phyloP scores from a whole-genome alignment of 2,888 invertebrate species.

The Acanthosoma haemorrhoidale region DNA sequence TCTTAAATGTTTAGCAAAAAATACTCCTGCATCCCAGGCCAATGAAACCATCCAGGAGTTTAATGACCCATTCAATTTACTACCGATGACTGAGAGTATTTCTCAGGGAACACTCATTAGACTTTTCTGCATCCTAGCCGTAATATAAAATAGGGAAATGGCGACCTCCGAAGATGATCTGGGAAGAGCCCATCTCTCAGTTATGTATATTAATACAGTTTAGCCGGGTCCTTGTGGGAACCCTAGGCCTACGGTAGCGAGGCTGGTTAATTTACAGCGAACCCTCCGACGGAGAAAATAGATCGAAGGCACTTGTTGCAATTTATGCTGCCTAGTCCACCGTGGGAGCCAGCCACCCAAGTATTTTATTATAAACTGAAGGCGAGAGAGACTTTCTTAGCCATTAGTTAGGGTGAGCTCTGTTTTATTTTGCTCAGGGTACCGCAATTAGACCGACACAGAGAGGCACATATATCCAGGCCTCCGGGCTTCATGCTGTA shows the following conservation, averaged over 20 bases:
- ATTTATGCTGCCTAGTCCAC: background rate
- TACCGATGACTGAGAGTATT: too few relatives aligned
- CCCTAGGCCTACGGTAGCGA: background rate
- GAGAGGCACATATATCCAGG: background rate
- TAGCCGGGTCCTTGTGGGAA: background rate
- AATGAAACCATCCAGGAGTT: too few relatives aligned
- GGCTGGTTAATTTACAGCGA: background rate
- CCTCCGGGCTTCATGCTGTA: background rate
- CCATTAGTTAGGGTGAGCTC: conserved; percentile 11
- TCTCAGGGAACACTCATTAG: too few relatives aligned
- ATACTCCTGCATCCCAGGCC: too few relatives aligned
- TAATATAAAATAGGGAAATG: too few relatives aligned
- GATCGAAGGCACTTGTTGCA: conserved; percentile 3
- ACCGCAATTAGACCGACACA: conserved; percentile 1
- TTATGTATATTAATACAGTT: conserved; percentile 5
- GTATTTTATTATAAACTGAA: conserved; percentile 19
- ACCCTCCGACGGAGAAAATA: background rate
- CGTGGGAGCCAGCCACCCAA: background rate
- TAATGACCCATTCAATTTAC: too few relatives aligned
- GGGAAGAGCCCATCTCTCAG: background rate
- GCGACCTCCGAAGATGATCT: background rate
- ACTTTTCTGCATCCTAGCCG: too few relatives aligned
- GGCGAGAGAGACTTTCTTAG: background rate
- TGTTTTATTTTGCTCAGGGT: conserved; percentile 2
- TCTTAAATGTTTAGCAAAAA: too few relatives aligned